phyloP scores from a whole-genome alignment of 2,113 vertebrate species.

The Psophia crepitans region DNA sequence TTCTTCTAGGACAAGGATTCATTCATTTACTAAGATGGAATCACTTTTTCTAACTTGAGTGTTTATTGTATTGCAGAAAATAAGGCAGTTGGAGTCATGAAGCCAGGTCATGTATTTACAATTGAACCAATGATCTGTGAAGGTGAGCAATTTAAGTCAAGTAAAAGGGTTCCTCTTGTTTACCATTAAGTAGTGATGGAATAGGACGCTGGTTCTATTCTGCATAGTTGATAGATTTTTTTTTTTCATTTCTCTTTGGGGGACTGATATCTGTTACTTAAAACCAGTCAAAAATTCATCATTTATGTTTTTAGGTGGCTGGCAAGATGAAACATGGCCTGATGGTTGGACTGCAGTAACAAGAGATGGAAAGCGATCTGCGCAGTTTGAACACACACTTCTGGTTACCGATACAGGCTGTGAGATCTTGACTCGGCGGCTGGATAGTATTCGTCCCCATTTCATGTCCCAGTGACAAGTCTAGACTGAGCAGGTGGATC shows the following conservation, averaged over 20 bases:
- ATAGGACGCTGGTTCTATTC: not conserved
- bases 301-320: slow-evolving; percentile 81
- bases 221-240: not conserved
- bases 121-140: slow-evolving; percentile 99
- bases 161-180: not conserved
- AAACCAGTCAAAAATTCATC: not conserved
- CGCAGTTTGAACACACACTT: slow-evolving; percentile 97
- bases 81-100: slow-evolving; percentile 98
- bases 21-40: not conserved
- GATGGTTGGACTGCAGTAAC: slow-evolving; percentile 97
- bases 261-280: not conserved
- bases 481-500: not conserved
- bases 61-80: slow-evolving; percentile 85
- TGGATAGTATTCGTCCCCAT: slow-evolving; percentile 86
- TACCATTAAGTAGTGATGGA: not conserved
- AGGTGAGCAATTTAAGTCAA: slow-evolving; percentile 79
- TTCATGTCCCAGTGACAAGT: slow-evolving; percentile 89
- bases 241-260: not conserved
- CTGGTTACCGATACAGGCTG: slow-evolving; percentile 95
- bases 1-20: not conserved
- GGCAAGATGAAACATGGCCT: slow-evolving; percentile 99
- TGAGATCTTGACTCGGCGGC: slow-evolving; percentile 89
- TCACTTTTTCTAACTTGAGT: not conserved
- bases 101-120: slow-evolving; percentile 96
- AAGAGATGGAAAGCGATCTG: slow-evolving; percentile 93